Conservation (phyloP, 2,113 vertebrate genomes). For the Fulmarus glacialis region DNA sequence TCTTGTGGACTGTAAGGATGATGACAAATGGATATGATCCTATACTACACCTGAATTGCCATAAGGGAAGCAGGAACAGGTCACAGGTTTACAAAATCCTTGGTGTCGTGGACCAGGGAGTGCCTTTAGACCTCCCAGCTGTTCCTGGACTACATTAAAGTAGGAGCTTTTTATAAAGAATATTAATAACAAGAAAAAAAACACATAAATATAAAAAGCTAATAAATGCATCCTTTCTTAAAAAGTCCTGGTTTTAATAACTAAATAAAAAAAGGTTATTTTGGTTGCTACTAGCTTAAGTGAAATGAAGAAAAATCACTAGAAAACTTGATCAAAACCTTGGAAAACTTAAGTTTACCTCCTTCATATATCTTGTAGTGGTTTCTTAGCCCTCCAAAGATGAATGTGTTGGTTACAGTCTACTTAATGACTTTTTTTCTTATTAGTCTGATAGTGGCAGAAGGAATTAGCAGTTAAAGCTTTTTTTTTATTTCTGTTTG, state of each 20-base stretch:
- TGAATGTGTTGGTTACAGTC: background rate
- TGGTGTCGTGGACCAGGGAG: background rate
- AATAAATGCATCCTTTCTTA: background rate
- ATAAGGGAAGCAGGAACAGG: background rate
- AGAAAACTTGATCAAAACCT: background rate
- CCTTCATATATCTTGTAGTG: background rate
- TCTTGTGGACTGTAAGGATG: background rate
- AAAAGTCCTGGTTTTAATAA: background rate
- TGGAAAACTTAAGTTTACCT: background rate
- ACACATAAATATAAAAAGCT: background rate
- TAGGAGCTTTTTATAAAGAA: background rate
- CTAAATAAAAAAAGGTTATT: background rate
- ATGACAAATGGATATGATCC: background rate
- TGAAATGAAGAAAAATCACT: background rate
- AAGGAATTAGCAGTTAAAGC: background rate
- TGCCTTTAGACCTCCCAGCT: background rate
- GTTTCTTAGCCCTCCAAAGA: background rate
- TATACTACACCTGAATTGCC: background rate
- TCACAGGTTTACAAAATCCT: background rate
- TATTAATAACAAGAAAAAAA: background rate
- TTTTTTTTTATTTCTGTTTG: background rate
- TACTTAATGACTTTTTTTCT: background rate
- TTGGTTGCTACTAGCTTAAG: background rate
- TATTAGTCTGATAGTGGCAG: background rate
- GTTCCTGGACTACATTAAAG: background rate